Evolutionary conservation across 2,797 vertebrate species (phyloP).

Genomic region (Pseudochromis fuscus): DNA sequence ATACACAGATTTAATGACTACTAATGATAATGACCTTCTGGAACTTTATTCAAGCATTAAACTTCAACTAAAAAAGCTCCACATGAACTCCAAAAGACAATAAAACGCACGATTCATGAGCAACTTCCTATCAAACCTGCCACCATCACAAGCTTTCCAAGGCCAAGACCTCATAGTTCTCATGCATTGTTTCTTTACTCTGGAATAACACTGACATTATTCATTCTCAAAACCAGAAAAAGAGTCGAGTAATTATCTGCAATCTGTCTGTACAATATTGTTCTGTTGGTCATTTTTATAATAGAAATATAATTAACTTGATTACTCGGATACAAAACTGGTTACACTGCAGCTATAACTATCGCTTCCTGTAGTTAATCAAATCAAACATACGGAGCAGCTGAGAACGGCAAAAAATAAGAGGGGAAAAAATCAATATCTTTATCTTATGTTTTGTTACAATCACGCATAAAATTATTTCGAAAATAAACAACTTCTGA

Average conservation of each 20-base stretch:
- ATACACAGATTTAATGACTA: slow-evolving; percentile 42
- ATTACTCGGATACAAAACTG: background rate
- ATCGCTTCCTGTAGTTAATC: slow-evolving; percentile 18
- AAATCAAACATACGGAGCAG: background rate
- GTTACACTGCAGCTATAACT: slow-evolving; percentile 3
- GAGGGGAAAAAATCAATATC: slow-evolving; percentile 2
- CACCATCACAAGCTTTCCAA: slow-evolving; percentile 10
- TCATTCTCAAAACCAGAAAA: no score
- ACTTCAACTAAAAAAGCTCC: no score
- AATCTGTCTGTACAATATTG: background rate
- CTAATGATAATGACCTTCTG: slow-evolving; percentile 55
- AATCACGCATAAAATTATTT: background rate
- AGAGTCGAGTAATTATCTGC: background rate
- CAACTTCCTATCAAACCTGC: background rate
- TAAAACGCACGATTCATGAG: no score
- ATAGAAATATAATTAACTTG: background rate
- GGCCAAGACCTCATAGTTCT: slow-evolving; percentile 1
- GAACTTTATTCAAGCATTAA: slow-evolving; percentile 8
- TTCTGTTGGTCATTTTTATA: slow-evolving; percentile 15
- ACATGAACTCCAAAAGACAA: background rate
- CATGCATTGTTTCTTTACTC: slow-evolving; percentile 4
- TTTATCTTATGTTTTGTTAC: background rate
- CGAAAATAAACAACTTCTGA: background rate
- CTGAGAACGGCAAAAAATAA: background rate
- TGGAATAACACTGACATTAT: slow-evolving; percentile 3